Evolutionary conservation across 2,113 vertebrate species (phyloP), one percentile per base, ranked within the genome.

Genomic region (Cochlearius cochlearius): DNA sequence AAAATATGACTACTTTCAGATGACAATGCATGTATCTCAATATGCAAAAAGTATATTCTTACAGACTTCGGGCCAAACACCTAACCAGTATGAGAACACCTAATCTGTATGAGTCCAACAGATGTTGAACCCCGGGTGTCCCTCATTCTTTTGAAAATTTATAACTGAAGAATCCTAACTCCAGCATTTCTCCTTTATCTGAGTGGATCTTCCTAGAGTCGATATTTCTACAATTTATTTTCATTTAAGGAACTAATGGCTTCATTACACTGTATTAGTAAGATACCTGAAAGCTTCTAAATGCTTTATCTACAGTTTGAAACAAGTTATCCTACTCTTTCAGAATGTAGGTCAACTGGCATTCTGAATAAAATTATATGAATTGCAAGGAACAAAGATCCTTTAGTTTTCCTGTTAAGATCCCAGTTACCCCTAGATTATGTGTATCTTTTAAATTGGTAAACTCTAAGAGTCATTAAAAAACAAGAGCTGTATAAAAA

Each of bases 381-480:
- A 91, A 73, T 38, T 92, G 43, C n/a, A 68, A 50, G 64, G 78
- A 90, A 55, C 3, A 1, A 82, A 77, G 62, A 73, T 88, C 39
- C 26, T 91, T 93, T 93, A 32, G 60, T 89, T 92, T 97, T 77
- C 15, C 53, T 71, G 45, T 90, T 95, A 86, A 91, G 68, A 78
- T 79, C 62, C 12, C 34, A 91, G 91, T 92, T 73, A 66, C 45
- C 17, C 55, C 22, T 29, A 75, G 67, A 75, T 86, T 94, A 84
- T 45, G 66, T 77, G 47, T 74, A 58, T 49, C 4, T 32, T 83
- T 60, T 43, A 84, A 84, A 75, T 1, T 55, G 56, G 18, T 12
- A 64, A 6, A 36, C 17, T 55, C 50, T 80, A 50, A 22, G 13
- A 1, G 7, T 69, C 52, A 43, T n/a, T 71, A n/a, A 45, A 55